Conservation (phyloP, 2,797 vertebrate genomes). For the Pangasius mekongensis region DNA sequence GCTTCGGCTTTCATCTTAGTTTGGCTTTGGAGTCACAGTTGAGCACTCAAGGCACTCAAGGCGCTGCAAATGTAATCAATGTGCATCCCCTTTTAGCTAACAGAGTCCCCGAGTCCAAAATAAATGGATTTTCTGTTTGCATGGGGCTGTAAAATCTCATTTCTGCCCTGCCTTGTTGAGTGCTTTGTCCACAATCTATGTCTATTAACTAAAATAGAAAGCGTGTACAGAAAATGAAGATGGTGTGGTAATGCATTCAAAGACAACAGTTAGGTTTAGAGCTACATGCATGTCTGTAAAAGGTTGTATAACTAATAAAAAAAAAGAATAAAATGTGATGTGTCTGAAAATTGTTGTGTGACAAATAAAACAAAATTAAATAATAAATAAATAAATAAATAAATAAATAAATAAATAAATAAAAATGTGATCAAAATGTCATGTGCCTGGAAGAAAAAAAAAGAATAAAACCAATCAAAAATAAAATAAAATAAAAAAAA, state of each 20-base stretch:
- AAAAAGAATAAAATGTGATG: background rate
- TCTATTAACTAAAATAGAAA: constrained; percentile 56
- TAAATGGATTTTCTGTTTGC: constrained; percentile 63
- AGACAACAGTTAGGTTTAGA: background rate
- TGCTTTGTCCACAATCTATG: constrained; percentile 50
- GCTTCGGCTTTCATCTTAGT: constrained; percentile 60
- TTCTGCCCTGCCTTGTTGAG: constrained; percentile 46
- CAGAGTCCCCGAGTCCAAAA: constrained; percentile 57
- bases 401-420: background rate
- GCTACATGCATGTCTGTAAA: background rate
- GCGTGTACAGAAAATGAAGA: background rate
- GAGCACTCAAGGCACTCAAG: constrained; percentile 62
- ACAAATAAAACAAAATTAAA: too few species aligned
- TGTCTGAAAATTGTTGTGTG: background rate
- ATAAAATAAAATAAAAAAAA: too few species aligned
- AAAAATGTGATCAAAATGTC: too few species aligned
- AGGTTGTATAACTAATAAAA: background rate
- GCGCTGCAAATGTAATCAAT: constrained; percentile 64
- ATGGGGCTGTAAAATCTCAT: constrained; percentile 56
- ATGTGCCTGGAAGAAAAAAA: background rate
- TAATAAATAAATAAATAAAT: too few species aligned
- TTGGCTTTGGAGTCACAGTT: constrained; percentile 34
- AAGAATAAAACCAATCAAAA: background rate
- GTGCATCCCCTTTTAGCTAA: constrained; percentile 54
- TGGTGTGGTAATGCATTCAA: too few species aligned